phyloP scores from a whole-genome alignment of 2,888 invertebrate genomes.

The Drosophila colorata region DNA sequence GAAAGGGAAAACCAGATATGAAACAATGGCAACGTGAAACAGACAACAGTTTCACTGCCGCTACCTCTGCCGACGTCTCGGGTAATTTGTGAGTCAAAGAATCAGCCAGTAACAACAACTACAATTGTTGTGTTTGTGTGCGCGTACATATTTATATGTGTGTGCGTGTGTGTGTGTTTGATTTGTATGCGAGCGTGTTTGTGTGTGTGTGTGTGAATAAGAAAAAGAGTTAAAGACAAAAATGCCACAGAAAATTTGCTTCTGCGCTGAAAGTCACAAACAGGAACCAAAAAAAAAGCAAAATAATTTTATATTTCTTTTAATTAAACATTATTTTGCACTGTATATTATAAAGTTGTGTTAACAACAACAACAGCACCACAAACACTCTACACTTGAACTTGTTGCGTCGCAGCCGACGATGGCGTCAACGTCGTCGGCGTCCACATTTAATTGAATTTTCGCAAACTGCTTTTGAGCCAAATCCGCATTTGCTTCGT shows the following conservation, averaged over 20 bases:
- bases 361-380: conserved; percentile 33
- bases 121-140: conserved; percentile 33
- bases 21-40: conserved; percentile 62
- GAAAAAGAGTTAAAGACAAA: conserved; percentile 55
- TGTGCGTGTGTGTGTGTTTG: conserved; percentile 5
- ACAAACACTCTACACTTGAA: conserved; percentile 63
- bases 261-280: not conserved
- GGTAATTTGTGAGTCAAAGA: conserved; percentile 81
- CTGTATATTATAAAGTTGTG: conserved; percentile 10
- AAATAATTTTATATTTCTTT: not conserved
- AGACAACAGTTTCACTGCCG: conserved; percentile 75
- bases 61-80: conserved; percentile 50
- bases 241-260: conserved; percentile 28
- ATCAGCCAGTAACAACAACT: conserved; percentile 61
- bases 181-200: conserved; percentile 14
- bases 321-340: conserved; percentile 16
- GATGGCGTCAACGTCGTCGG: conserved; percentile 51
- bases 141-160: not conserved
- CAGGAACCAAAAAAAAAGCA: not conserved
- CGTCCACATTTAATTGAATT: conserved; percentile 42
- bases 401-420: conserved; percentile 54
- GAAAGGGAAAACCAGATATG: conserved; percentile 80
- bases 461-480: conserved; percentile 44
- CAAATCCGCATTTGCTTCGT: conserved; percentile 21
- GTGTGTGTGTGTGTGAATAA: conserved; percentile 20